phyloP scores from a whole-genome alignment of 2,113 vertebrate species.

The Herpetotheres cachinnans region DNA sequence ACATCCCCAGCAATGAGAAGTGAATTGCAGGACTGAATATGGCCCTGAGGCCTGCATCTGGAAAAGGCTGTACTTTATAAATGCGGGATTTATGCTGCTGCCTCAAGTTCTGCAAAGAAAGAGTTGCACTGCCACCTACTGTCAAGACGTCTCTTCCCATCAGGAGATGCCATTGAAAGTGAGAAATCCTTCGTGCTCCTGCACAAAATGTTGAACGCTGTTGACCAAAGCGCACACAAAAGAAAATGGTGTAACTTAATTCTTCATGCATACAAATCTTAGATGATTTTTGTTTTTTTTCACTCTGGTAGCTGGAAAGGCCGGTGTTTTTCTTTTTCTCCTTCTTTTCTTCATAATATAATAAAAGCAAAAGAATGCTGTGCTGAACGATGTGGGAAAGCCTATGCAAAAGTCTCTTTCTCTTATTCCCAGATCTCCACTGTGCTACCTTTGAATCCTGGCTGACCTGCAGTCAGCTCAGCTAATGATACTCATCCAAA shows the following conservation, averaged over 20 bases:
- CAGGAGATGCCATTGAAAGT: not conserved
- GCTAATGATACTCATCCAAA: not conserved
- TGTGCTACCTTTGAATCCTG: not conserved
- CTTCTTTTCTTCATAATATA: not conserved
- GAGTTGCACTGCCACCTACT: slow-evolving; percentile 77
- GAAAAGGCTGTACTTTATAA: slow-evolving; percentile 19
- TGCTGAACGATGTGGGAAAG: not conserved
- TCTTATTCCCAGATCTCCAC: not conserved
- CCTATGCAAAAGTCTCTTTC: not conserved
- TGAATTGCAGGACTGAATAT: slow-evolving; percentile 54
- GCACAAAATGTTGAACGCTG: not conserved
- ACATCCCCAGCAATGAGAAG: slow-evolving; percentile 66
- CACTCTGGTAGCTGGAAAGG: not conserved
- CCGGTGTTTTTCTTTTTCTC: not conserved
- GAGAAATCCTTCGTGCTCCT: not conserved
- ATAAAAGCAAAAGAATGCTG: not conserved
- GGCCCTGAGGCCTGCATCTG: slow-evolving; percentile 68
- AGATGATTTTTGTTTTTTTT: not conserved
- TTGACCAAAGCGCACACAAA: not conserved
- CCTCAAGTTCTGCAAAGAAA: not conserved
- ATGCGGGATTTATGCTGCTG: not conserved
- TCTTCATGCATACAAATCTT: not conserved
- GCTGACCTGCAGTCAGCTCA: not conserved
- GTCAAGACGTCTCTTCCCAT: not conserved
- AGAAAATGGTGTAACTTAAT: not conserved